A percentile compares a stretch with the other conserved stretches of the same genome.
Evolutionary conservation across 2,888 invertebrate species (phyloP).

Genomic region (Tromatobia lineatoria): DNA sequence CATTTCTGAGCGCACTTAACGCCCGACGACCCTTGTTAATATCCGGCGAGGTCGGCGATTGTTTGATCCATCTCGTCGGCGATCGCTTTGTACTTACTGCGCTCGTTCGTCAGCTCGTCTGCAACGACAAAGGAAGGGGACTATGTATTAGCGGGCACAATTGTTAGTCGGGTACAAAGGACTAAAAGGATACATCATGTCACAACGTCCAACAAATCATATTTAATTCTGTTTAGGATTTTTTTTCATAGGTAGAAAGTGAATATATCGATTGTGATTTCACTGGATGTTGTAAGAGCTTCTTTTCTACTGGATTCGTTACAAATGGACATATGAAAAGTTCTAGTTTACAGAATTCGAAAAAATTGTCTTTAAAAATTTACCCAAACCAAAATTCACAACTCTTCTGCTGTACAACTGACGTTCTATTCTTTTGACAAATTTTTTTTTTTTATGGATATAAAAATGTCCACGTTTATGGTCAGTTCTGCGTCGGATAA

Average conservation of each 20-base stretch:
- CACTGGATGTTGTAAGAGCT: background rate
- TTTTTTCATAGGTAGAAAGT: background rate
- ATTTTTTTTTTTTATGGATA: background rate
- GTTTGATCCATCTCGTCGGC: conserved; percentile 99
- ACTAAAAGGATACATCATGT: conserved; percentile 51
- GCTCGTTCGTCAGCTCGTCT: conserved; percentile 96
- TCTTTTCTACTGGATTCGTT: background rate
- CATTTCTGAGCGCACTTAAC: conserved; percentile 74
- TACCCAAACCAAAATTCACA: background rate
- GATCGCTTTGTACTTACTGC: conserved; percentile 99
- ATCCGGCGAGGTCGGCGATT: conserved; percentile 97
- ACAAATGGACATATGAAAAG: background rate
- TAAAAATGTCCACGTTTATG: background rate
- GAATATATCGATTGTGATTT: background rate
- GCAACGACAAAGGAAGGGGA: conserved; percentile 84
- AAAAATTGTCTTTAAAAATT: background rate
- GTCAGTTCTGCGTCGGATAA: background rate
- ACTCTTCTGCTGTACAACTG: background rate
- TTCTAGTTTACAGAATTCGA: background rate
- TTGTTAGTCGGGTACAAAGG: conserved; percentile 67
- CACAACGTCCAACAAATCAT: background rate
- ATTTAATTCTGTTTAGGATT: conserved; percentile 4
- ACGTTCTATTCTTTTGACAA: background rate
- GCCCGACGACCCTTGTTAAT: conserved; percentile 86
- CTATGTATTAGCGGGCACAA: conserved; percentile 75